Evolutionary conservation across 2,888 invertebrate genomes (phyloP), one percentile per base, ranked within the genome.

Genomic region (Sisyra terminalis): DNA sequence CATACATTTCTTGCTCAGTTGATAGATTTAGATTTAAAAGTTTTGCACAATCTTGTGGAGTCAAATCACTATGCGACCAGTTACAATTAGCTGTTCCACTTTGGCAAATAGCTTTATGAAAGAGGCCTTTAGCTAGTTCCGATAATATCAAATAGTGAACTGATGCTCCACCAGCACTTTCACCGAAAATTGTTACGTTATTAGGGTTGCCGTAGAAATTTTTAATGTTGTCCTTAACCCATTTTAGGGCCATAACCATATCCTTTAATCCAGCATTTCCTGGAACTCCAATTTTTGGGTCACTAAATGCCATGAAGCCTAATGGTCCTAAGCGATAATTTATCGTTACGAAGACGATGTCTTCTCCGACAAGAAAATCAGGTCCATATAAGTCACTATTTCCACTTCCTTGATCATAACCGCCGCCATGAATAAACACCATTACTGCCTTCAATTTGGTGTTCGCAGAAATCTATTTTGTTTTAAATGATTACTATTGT

Each of bases 251-350:
- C 11, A 11, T 14, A 7, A 34, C 14, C 14, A 34, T 34, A 34
- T 34, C 34, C n/a, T 34, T 34, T n/a, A 34, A 34, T 2, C 34
- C 34, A 8, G 34, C 34, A 34, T 34, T 34, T 34, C 34, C 34
- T 10, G 34, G 11, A 34, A 14, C 34, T 14, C 34, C 34, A 34
- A 34, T 11, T 5, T 11, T 34, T 34, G 34, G 34, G n/a, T 34
- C 34, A 5, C 14, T 15, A 11, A 34, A 14, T 2, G 11, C 14
- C 34, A 34, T 34, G 34, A 34, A 34, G n/a, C 34, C 34, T n/a
- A 34, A 34, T 14, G 15, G 15, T 34, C 34, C 34, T 5, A 34
- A 5, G 13, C 34, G 11, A 34, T 34, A 34, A 2, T 34, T 34
- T 15, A 34, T 34, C 3, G 34, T 34, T 8, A 34, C 34, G 9